A percentile compares a stretch with the other conserved stretches of the same genome.
phyloP scores from a whole-genome alignment of 1,140 invertebrate genomes.

The Zaprionus taronus region DNA sequence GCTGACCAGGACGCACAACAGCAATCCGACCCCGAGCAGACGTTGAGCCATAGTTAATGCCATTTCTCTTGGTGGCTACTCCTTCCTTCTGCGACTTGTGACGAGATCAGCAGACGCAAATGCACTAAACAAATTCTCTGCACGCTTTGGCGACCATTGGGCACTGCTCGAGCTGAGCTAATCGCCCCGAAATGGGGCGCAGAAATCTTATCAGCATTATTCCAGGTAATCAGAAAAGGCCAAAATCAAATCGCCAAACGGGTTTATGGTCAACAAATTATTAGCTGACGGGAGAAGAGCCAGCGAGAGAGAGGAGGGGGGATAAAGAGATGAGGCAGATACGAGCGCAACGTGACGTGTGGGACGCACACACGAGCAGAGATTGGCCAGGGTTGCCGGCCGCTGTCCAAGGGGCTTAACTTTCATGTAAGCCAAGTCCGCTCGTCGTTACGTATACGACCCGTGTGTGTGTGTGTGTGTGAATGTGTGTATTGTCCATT shows the following conservation, averaged over 20 bases:
- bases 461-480: conserved; percentile 17
- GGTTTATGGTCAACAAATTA: conserved; percentile 55
- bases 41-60: conserved; percentile 13
- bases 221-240: conserved; percentile 47
- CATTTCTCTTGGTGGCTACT: conserved; percentile 27
- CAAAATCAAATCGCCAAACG: conserved; percentile 45
- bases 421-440: conserved; percentile 23
- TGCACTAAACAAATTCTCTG: conserved; percentile 51
- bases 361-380: no score
- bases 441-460: conserved; percentile 47
- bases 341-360: background rate
- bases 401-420: conserved; percentile 18
- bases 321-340: background rate
- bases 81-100: conserved; percentile 19
- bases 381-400: background rate
- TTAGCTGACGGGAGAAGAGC: background rate
- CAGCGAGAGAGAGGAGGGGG: background rate
- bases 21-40: conserved; percentile 17
- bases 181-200: conserved; percentile 21
- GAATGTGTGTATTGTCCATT: background rate
- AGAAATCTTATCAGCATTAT: conserved; percentile 67
- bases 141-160: background rate
- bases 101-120: conserved; percentile 38
- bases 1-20: conserved; percentile 10
- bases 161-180: conserved; percentile 15